Percentiles rank a stretch among this genome's conserved stretches.
phyloP scores from a whole-genome alignment of 2,113 vertebrate species.

The Sylvicapra grimmia region DNA sequence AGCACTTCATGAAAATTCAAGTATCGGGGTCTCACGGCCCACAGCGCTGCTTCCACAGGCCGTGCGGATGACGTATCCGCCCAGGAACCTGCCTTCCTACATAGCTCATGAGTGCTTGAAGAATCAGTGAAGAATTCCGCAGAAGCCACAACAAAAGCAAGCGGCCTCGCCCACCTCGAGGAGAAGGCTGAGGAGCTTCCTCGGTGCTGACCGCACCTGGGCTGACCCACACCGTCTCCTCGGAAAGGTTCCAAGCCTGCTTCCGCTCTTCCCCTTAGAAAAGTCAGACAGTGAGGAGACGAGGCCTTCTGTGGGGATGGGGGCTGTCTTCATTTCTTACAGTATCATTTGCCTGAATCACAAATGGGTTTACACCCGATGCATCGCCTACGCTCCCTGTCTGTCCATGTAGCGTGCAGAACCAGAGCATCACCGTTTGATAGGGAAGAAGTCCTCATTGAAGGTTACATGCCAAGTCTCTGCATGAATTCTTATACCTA shows the following conservation, averaged over 20 bases:
- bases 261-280: not conserved
- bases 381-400: rapidly evolving
- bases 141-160: not conserved
- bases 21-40: rapidly evolving
- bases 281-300: not conserved
- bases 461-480: not conserved
- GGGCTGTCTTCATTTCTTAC: not conserved
- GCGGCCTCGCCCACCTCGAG: rapidly evolving
- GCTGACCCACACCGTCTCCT: not conserved
- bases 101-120: not conserved
- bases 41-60: rapidly evolving
- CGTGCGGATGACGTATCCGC: rapidly evolving
- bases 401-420: not conserved
- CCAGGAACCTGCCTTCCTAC: not conserved
- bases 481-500: not conserved
- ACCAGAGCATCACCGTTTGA: not conserved
- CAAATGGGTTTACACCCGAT: rapidly evolving
- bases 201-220: rapidly evolving
- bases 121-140: not conserved
- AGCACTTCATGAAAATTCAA: not conserved
- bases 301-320: rapidly evolving
- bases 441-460: not conserved
- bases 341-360: rapidly evolving
- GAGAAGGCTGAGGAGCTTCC: not conserved
- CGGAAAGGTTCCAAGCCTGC: not conserved